Base-by-base conservation (phyloP, 2,888 invertebrate species). In the Mechanitis mazaeus region DNA sequence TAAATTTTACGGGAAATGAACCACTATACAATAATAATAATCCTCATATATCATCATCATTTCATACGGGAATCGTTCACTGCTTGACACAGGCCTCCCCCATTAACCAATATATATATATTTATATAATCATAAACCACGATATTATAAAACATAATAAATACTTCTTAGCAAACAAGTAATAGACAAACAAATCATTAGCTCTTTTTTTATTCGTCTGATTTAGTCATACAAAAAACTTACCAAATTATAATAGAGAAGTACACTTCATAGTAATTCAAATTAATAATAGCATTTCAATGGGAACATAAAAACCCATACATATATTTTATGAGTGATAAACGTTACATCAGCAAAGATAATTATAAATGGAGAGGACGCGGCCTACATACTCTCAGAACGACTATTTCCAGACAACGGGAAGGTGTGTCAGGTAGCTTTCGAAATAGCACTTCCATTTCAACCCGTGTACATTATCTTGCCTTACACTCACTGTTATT, bases 351-450 rank as follows among this genome's bases (percentile, higher is more conserved):
- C 79, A 75, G 73, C 76, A 76, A 78, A 81, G 80, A 86, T 85
- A 85, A 83, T 83, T 85, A 84, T 84, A 85, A 80, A 81, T 76
- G 75, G 76, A 72, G 69, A 76, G 77, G 78, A 79, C 79, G 75
- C 84, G 87, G 86, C 88, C 87, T 76, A 83, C 83, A 88, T 88
- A 78, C 83, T 72, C 71, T 71, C 74, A 78, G 80, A 77, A 80
- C 74, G 75, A 79, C 82, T 85, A 86, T 86, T 86, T 85, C 76
- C 79, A 84, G 79, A 79, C 77, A 75, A 76, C 75, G 69, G 78
- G 74, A 80, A 81, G 76, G 79, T 80, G 80, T 76, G 76, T 76
- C 83, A 85, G 84, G 84, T 85, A 79, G 71, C 75, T 83, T 80
- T 80, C 73, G 79, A 83, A 85, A 86, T 80, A 83, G 72, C 77